Evolutionary conservation across 2,113 vertebrate species (phyloP).

Genomic region (Phalacrocorax pelagicus): DNA sequence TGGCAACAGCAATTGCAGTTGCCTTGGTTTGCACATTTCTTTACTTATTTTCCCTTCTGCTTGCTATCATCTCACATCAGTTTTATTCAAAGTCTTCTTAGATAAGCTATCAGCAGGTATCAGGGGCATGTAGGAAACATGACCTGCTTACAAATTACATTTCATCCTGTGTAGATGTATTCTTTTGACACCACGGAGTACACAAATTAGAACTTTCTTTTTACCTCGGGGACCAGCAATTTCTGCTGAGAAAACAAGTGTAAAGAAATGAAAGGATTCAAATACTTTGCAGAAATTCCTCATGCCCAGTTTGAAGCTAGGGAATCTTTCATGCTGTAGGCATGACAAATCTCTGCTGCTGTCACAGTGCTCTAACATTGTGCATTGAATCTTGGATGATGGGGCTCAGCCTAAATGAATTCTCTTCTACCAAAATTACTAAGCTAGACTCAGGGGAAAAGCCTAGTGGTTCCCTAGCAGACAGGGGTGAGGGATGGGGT

Average conservation of each 20-base stretch:
- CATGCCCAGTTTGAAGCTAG: background rate
- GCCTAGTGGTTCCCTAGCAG: background rate
- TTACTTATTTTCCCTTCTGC: background rate
- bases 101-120: conserved; percentile 43
- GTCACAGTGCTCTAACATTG: accelerated
- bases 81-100: background rate
- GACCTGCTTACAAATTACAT: background rate
- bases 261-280: background rate
- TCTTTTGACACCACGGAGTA: background rate
- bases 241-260: background rate
- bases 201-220: background rate
- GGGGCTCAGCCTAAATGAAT: background rate
- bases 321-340: background rate
- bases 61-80: conserved; percentile 5
- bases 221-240: background rate
- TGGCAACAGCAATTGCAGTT: background rate
- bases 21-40: background rate
- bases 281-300: background rate
- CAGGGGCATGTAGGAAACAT: background rate
- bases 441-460: background rate
- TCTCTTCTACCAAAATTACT: background rate
- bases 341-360: background rate
- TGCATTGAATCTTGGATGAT: background rate
- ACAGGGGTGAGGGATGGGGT: accelerated
- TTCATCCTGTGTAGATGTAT: background rate